phyloP scores from a whole-genome alignment of 2,113 vertebrate species.

The Lipophrys pholis region DNA sequence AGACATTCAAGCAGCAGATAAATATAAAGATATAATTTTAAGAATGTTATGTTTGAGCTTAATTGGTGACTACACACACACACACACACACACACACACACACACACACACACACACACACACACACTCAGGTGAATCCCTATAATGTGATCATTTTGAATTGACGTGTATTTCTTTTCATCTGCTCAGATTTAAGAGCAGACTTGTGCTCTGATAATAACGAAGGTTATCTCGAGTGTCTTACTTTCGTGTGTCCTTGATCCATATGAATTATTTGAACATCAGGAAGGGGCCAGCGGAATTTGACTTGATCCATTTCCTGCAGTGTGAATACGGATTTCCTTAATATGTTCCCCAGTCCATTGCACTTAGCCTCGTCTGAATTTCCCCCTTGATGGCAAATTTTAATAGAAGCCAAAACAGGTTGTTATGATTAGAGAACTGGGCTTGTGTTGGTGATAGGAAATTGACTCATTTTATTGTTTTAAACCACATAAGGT shows the following conservation, averaged over 20 bases:
- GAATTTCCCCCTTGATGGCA: constrained; percentile 46
- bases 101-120: too few species aligned
- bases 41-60: too few species aligned
- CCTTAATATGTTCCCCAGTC: constrained; percentile 88
- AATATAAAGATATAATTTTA: too few species aligned
- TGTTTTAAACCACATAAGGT: neutral
- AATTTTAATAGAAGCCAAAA: constrained; percentile 14
- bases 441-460: neutral
- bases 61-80: too few species aligned
- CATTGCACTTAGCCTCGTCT: constrained; percentile 54
- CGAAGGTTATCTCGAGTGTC: neutral
- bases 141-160: too few species aligned
- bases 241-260: constrained; percentile 56
- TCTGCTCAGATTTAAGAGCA: too few species aligned
- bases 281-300: constrained; percentile 60
- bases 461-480: constrained; percentile 19
- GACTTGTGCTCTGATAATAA: too few species aligned
- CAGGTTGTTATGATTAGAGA: constrained; percentile 14
- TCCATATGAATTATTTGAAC: constrained; percentile 61
- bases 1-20: too few species aligned
- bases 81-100: too few species aligned
- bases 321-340: constrained; percentile 88
- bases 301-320: constrained; percentile 82
- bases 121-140: too few species aligned
- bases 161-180: too few species aligned